Evolutionary conservation across 2,888 invertebrate species (phyloP).

Genomic region (Tenodera sinensis): DNA sequence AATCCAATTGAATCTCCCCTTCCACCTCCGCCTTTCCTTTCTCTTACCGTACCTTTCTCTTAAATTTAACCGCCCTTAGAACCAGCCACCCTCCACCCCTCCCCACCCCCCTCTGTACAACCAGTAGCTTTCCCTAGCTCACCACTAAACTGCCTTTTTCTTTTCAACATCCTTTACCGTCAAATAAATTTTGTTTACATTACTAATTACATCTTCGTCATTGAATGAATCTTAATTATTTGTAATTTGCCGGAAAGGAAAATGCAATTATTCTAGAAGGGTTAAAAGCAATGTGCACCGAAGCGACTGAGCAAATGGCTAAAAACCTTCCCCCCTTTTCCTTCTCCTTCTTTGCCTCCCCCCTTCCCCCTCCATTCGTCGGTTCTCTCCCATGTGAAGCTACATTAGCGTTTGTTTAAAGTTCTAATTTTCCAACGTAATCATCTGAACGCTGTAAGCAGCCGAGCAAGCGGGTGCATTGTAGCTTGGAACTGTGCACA

Average conservation of each 20-base stretch:
- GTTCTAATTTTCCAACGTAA: constrained; percentile 30
- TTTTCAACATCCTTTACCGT: constrained; percentile 23
- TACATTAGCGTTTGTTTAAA: constrained; percentile 27
- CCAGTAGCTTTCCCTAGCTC: constrained; percentile 6
- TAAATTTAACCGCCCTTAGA: constrained; percentile 16
- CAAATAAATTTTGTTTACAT: constrained; percentile 32
- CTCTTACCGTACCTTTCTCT: constrained; percentile 7
- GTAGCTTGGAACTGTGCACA: background rate
- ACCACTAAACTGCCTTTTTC: constrained; percentile 20
- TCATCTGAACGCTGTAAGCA: constrained; percentile 21
- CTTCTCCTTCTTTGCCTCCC: background rate
- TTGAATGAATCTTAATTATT: constrained; percentile 34
- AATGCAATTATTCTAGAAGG: constrained; percentile 32
- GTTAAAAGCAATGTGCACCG: constrained; percentile 27
- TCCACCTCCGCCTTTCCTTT: background rate
- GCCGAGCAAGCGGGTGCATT: background rate
- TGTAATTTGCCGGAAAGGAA: constrained; percentile 33
- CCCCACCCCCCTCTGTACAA: background rate
- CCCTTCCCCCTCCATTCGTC: background rate
- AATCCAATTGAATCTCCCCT: constrained; percentile 24
- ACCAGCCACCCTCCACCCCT: background rate
- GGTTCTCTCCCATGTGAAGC: constrained; percentile 1
- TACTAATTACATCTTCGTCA: constrained; percentile 33
- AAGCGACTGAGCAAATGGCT: constrained; percentile 24
- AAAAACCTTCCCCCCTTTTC: background rate